Conservation (phyloP, 2,113 vertebrate species). For the Tupaia tana region DNA sequence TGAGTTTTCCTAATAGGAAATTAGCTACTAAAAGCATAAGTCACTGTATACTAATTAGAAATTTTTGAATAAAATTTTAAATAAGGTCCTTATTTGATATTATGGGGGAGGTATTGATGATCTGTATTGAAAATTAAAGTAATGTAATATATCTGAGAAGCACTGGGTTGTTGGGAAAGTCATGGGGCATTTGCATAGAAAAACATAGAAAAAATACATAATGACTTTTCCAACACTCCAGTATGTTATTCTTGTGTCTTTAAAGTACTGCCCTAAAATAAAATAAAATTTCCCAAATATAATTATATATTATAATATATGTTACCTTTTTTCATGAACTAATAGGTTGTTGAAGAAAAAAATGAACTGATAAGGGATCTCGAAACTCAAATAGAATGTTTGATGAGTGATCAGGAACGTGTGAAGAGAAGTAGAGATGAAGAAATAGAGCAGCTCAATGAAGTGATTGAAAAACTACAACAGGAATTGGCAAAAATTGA, state of each 20-base stretch:
- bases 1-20: constrained; percentile 38
- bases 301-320: constrained; percentile 2
- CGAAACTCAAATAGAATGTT: constrained; percentile 92
- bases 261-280: constrained; percentile 24
- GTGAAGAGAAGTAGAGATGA: constrained; percentile 91
- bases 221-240: no score
- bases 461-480: constrained; percentile 96
- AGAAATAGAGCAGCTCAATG: constrained; percentile 94
- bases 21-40: constrained; percentile 5
- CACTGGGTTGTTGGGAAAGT: no score
- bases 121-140: constrained; percentile 33
- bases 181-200: no score
- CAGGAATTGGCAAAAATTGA: constrained; percentile 93
- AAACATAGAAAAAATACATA: no score
- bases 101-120: neutral
- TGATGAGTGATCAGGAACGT: constrained; percentile 92
- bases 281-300: constrained; percentile 51
- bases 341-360: constrained; percentile 90
- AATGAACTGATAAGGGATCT: constrained; percentile 91
- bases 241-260: neutral
- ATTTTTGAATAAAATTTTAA: constrained; percentile 35
- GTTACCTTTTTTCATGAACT: constrained; percentile 50
- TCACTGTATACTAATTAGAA: constrained; percentile 20
- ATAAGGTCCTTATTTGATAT: constrained; percentile 33
- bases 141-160: neutral